Conservation (phyloP, 2,888 invertebrate species). For the Rhimphoctona megacephalus region DNA sequence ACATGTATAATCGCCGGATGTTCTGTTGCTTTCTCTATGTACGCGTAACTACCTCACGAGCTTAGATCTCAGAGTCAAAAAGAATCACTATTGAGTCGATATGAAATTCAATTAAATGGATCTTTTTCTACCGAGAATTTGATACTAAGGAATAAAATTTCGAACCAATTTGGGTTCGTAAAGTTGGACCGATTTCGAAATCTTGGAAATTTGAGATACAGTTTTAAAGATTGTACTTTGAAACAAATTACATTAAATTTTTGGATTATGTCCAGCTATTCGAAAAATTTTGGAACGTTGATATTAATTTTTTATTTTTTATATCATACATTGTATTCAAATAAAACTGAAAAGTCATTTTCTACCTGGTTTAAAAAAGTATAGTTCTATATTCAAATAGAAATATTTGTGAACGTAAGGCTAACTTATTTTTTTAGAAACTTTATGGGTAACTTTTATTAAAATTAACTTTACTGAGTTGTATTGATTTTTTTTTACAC, state of each 20-base stretch:
- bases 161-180: not conserved
- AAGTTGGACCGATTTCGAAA: not conserved
- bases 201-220: not conserved
- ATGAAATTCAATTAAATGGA: not conserved
- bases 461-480: not conserved
- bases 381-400: not conserved
- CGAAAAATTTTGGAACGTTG: not conserved
- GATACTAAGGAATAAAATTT: not conserved
- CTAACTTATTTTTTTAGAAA: not conserved
- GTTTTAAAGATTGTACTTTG: not conserved
- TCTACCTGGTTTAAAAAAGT: not conserved
- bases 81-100: not conserved
- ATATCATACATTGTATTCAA: not conserved
- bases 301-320: no score
- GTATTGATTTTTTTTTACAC: not conserved
- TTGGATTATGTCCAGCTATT: not conserved
- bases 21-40: constrained; percentile 47
- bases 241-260: not conserved
- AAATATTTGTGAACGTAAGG: not conserved
- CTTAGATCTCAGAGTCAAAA: not conserved
- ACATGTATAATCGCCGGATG: constrained; percentile 26
- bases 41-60: constrained; percentile 36
- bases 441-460: not conserved
- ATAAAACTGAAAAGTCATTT: not conserved
- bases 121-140: not conserved